Conservation (phyloP, 2,888 invertebrate genomes). For the Keiferia lycopersicella region DNA sequence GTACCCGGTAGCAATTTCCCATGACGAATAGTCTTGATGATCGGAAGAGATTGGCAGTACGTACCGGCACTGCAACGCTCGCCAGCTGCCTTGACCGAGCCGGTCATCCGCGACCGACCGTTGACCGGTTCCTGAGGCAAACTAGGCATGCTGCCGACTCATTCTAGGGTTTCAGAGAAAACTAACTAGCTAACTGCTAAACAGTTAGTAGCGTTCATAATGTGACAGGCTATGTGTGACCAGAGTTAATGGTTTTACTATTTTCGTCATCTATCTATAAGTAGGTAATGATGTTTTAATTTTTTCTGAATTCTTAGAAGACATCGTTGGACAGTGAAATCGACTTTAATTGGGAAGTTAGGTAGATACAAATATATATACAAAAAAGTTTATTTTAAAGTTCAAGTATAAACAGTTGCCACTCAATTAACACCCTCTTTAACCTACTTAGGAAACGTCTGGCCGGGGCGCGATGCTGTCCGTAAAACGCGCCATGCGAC, state of each 20-base stretch:
- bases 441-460: background rate
- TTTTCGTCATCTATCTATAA: too few relatives aligned
- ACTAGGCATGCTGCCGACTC: background rate
- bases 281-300: too few relatives aligned
- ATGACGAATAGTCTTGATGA: constrained; percentile 15
- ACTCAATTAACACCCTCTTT: background rate
- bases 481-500: background rate
- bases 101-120: constrained; percentile 15
- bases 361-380: too few relatives aligned
- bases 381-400: too few relatives aligned
- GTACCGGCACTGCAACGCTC: constrained; percentile 21
- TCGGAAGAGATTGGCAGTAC: constrained; percentile 19
- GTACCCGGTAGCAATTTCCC: constrained; percentile 20
- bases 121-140: constrained; percentile 8
- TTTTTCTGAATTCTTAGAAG: too few relatives aligned
- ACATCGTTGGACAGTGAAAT: too few relatives aligned
- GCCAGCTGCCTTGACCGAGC: constrained; percentile 25
- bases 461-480: constrained; percentile 1
- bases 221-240: background rate
- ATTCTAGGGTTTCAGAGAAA: background rate
- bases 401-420: too few relatives aligned
- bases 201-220: background rate
- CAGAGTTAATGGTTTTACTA: too few relatives aligned
- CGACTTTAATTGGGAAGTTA: too few relatives aligned
- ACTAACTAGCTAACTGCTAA: background rate